These are phyloP conservation scores for Zalophus californianus DNA, from an alignment of 2,797 vertebrate species.

Conservation along the genomic window DNA sequence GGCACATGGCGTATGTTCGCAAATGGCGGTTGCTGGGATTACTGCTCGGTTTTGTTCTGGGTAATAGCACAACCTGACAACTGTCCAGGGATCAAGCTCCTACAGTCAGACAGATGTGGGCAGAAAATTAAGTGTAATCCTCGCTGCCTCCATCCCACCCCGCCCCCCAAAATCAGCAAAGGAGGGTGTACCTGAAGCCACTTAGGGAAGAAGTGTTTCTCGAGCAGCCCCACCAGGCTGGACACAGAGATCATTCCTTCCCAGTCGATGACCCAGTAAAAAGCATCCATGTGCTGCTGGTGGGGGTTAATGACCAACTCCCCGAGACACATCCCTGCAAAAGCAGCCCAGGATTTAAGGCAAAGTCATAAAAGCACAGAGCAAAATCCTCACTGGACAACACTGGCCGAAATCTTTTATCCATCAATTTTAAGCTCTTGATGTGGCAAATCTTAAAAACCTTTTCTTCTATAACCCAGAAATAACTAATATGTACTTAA, in stretches of 20 bases:
- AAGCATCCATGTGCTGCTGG: slow-evolving; percentile 98
- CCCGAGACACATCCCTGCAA: slow-evolving; percentile 94
- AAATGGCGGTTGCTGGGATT: fast-evolving
- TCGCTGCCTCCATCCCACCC: background rate
- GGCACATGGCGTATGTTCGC: fast-evolving
- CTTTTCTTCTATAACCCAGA: background rate
- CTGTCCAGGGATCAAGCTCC: background rate
- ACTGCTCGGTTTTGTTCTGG: background rate
- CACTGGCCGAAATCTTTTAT: fast-evolving
- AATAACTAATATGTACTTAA: background rate
- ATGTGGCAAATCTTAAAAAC: background rate
- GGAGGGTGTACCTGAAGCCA: slow-evolving; percentile 94
- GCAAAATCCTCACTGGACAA: fast-evolving
- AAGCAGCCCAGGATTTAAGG: background rate
- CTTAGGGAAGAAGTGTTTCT: slow-evolving; percentile 98
- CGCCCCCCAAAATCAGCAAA: background rate
- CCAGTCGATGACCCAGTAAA: slow-evolving; percentile 99
- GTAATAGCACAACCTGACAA: background rate
- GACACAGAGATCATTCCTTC: slow-evolving; percentile 97
- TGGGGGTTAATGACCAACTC: slow-evolving; percentile 98
- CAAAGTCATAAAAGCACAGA: background rate
- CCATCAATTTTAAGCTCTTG: background rate
- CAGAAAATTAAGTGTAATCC: background rate
- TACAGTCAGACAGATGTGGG: background rate
- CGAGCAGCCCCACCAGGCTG: slow-evolving; percentile 95